Conservation (phyloP, 2,888 invertebrate species). For the Andrena bucephala region DNA sequence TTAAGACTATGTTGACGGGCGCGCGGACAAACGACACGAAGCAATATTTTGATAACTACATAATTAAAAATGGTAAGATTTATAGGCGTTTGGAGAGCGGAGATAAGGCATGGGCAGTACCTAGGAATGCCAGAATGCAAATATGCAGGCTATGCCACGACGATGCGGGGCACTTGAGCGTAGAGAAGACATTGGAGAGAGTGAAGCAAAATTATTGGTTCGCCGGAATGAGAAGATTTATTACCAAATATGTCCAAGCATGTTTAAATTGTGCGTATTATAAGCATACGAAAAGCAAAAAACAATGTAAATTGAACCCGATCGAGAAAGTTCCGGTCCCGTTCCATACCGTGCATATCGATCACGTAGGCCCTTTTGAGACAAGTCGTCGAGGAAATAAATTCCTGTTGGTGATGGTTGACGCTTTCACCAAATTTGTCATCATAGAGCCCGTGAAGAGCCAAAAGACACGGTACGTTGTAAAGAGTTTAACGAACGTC, state of each 20-base stretch:
- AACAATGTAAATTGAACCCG: no score
- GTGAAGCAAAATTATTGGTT: background rate
- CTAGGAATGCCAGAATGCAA: background rate
- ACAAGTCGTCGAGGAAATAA: background rate
- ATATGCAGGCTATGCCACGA: background rate
- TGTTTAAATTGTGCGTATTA: background rate
- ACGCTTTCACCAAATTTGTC: background rate
- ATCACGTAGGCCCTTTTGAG: background rate
- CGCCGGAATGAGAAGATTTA: background rate
- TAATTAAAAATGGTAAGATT: background rate
- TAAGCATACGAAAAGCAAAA: background rate
- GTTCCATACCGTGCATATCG: background rate
- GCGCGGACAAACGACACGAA: background rate
- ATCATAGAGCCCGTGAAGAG: background rate
- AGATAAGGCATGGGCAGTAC: background rate
- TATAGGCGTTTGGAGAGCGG: background rate
- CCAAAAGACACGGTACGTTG: background rate
- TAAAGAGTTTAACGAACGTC: background rate
- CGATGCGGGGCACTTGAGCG: background rate
- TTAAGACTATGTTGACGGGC: background rate
- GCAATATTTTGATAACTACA: background rate
- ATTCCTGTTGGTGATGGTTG: slow-evolving; percentile 1
- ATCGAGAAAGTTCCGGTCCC: no score
- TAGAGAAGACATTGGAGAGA: background rate
- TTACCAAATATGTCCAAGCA: background rate